A percentile compares a stretch with the other conserved stretches of the same genome.
phyloP scores from a whole-genome alignment of 2,888 invertebrate species.

The Lasiommata megera region DNA sequence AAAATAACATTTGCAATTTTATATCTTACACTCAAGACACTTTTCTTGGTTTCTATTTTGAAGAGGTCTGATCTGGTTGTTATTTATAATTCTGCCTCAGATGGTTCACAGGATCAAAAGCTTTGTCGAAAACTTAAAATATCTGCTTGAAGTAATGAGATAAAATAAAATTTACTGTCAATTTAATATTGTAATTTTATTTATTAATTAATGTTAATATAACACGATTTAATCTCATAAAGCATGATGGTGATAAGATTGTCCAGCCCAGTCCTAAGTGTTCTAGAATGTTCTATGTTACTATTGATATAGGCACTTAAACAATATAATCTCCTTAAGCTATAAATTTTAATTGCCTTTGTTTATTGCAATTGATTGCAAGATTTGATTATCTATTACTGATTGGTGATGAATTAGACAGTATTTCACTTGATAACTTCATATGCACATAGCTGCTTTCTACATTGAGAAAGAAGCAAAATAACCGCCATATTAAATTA shows the following conservation, averaged over 20 bases:
- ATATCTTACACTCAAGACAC: no score
- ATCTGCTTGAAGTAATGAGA: no score
- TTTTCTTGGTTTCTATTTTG: no score
- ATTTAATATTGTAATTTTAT: no score
- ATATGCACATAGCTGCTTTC: not conserved
- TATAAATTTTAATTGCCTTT: constrained; percentile 9
- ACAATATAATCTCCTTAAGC: not conserved
- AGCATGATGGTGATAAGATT: constrained; percentile 31
- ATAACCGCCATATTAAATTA: no score
- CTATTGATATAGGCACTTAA: not conserved
- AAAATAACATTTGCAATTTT: no score
- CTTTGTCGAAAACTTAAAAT: no score
- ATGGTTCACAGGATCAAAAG: no score
- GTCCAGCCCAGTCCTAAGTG: constrained; percentile 19
- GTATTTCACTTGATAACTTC: not conserved
- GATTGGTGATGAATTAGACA: not conserved
- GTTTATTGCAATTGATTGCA: constrained; percentile 5
- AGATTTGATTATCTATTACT: constrained; percentile 1
- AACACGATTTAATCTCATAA: constrained; percentile 17
- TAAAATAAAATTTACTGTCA: no score
- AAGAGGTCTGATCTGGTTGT: no score
- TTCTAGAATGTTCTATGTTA: constrained; percentile 30
- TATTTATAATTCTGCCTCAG: no score
- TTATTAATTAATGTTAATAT: not conserved
- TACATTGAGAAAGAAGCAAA: no score